phyloP scores from a whole-genome alignment of 2,113 vertebrate species.

The Protomyctophum bolini region DNA sequence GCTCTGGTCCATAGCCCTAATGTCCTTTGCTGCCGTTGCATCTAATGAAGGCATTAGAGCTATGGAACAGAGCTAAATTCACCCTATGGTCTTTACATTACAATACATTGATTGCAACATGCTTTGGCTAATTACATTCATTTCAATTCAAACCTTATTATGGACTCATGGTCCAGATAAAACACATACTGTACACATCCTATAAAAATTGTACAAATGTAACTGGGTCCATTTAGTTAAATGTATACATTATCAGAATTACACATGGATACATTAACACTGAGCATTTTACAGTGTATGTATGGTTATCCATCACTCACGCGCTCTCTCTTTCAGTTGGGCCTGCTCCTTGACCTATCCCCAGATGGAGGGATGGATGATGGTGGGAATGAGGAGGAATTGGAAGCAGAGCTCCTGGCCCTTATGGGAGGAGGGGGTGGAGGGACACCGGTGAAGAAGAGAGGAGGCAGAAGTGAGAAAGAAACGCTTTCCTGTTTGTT shows the following conservation, averaged over 20 bases:
- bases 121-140: too few species aligned
- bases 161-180: too few species aligned
- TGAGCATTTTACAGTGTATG: neutral
- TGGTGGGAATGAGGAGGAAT: slow-evolving; percentile 79
- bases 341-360: slow-evolving; percentile 84
- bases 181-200: too few species aligned
- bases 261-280: neutral
- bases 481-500: neutral
- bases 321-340: slow-evolving; percentile 75
- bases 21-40: too few species aligned
- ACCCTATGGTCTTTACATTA: neutral
- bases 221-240: too few species aligned
- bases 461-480: slow-evolving; percentile 77
- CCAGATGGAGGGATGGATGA: slow-evolving; percentile 80
- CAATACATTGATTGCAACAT: too few species aligned
- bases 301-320: slow-evolving; percentile 6
- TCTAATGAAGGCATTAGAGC: too few species aligned
- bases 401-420: slow-evolving; percentile 87
- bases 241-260: too few species aligned
- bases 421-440: slow-evolving; percentile 80
- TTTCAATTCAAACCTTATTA: too few species aligned
- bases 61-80: too few species aligned
- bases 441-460: slow-evolving; percentile 67
- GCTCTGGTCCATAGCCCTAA: too few species aligned
- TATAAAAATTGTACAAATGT: too few species aligned